A percentile compares a stretch with the other conserved stretches of the same genome.
Conservation (phyloP, 2,797 vertebrate genomes). For the Knipowitschia caucasica region DNA sequence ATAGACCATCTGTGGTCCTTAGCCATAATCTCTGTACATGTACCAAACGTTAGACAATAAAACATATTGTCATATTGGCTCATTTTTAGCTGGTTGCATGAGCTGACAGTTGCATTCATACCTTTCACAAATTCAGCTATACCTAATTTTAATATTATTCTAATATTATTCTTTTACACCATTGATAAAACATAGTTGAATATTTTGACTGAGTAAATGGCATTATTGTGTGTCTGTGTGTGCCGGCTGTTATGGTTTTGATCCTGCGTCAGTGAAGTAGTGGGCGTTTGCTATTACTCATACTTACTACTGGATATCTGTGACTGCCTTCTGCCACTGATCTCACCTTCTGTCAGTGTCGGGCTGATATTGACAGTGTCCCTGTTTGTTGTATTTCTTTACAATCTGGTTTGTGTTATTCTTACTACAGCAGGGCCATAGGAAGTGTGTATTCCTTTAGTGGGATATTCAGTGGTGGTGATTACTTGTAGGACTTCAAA, state of each 20-base stretch:
- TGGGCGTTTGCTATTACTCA: conserved; percentile 28
- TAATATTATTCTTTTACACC: not conserved
- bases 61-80: conserved; percentile 15
- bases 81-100: conserved; percentile 27
- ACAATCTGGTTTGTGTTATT: not conserved
- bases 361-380: conserved; percentile 14
- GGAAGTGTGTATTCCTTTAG: no score
- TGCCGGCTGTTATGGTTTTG: conserved; percentile 12
- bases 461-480: no score
- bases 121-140: conserved; percentile 20
- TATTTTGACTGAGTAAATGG: not conserved
- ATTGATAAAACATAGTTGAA: not conserved
- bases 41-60: conserved; percentile 42
- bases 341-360: conserved; percentile 36
- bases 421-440: no score
- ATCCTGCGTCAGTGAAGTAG: conserved; percentile 27
- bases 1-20: no score
- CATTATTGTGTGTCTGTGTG: not conserved
- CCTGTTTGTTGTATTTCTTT: conserved; percentile 12
- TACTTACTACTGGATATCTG: conserved; percentile 28
- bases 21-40: conserved; percentile 33
- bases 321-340: conserved; percentile 36
- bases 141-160: not conserved
- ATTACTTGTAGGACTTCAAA: no score
- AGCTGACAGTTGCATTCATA: conserved; percentile 13